Evolutionary conservation across 1,140 invertebrate species (phyloP).

Genomic region (Brachionus plicatilis): DNA sequence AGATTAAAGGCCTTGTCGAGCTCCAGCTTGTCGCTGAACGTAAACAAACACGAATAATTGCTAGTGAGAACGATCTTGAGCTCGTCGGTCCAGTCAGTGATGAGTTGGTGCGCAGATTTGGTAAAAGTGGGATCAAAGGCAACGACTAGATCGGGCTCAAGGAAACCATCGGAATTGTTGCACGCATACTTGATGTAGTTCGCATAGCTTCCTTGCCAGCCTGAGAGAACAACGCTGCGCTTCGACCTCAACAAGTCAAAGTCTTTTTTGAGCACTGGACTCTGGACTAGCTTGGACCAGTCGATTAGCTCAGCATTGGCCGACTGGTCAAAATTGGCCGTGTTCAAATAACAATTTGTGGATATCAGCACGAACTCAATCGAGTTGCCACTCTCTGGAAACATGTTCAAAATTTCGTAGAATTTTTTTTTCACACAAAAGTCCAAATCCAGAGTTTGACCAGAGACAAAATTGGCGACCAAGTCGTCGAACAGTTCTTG

Average conservation of each 20-base stretch:
- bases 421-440: constrained; percentile 29
- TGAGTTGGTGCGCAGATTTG: constrained; percentile 26
- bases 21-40: constrained; percentile 9
- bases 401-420: constrained; percentile 33
- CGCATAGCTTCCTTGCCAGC: constrained; percentile 37
- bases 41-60: constrained; percentile 27
- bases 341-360: background rate
- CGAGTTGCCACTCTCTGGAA: background rate
- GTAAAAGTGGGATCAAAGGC: constrained; percentile 34
- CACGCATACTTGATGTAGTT: constrained; percentile 30
- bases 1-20: background rate
- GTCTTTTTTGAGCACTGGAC: background rate
- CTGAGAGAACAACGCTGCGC: background rate
- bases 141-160: constrained; percentile 33
- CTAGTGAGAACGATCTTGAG: constrained; percentile 7
- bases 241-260: background rate
- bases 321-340: background rate
- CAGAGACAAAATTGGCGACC: background rate
- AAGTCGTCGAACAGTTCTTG: background rate
- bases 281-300: background rate
- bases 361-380: background rate
- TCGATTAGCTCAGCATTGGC: background rate
- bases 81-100: constrained; percentile 37
- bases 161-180: background rate
- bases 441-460: background rate